Evolutionary conservation across 2,888 invertebrate species (phyloP).

Genomic region (Salticus scenicus): DNA sequence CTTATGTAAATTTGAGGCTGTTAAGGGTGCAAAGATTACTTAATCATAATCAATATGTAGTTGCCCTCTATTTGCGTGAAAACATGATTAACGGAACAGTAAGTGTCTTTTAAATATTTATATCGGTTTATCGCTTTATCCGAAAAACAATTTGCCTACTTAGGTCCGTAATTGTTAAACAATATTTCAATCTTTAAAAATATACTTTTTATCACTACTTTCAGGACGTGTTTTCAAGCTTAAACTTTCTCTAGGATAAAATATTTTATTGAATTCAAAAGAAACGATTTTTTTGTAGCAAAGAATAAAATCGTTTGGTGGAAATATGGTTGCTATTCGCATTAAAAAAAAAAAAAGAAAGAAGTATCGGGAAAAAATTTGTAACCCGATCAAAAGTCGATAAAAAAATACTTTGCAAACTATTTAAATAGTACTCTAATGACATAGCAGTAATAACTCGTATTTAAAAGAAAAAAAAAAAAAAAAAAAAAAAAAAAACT

Average conservation of each 20-base stretch:
- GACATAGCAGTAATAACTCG: not conserved
- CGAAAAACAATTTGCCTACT: slow-evolving; percentile 56
- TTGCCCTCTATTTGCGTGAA: not conserved
- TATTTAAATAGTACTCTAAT: slow-evolving; percentile 3
- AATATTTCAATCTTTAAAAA: slow-evolving; percentile 41
- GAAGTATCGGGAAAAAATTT: not conserved
- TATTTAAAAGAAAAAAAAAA: not conserved
- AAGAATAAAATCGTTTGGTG: not conserved
- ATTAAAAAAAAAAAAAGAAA: no score
- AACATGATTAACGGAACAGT: not conserved
- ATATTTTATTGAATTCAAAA: not conserved
- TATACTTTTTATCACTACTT: not conserved
- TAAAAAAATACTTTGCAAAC: not conserved
- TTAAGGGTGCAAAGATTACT: not conserved
- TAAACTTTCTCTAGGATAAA: not conserved
- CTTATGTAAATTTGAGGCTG: not conserved
- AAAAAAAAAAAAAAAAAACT: no score
- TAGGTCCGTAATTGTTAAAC: slow-evolving; percentile 56
- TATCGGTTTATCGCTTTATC: slow-evolving; percentile 58
- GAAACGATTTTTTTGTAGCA: slow-evolving; percentile 1
- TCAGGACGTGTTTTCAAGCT: not conserved
- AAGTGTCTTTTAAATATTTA: slow-evolving; percentile 16
- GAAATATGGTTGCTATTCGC: not conserved
- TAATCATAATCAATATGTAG: not conserved
- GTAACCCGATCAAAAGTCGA: not conserved